These are phyloP conservation scores for Numida meleagris DNA, from an alignment of 2,113 vertebrate genomes.

Conservation along the genomic window DNA sequence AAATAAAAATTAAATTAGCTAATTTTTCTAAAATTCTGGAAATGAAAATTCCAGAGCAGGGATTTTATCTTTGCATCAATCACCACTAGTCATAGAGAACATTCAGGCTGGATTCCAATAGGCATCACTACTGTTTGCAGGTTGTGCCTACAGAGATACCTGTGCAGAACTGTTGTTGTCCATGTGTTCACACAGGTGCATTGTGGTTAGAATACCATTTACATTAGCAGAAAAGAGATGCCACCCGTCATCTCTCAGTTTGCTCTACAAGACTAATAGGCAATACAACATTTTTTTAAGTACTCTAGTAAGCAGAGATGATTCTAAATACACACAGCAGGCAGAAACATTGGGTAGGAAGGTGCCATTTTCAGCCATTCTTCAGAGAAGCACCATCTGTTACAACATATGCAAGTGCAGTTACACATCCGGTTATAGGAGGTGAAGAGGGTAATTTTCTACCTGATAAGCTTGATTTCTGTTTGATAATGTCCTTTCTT, in stretches of 20 bases:
- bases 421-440: not conserved
- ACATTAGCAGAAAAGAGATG: slow-evolving; percentile 9
- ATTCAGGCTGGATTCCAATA: not conserved
- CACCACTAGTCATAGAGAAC: not conserved
- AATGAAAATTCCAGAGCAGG: not conserved
- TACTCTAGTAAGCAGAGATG: not conserved
- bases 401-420: not conserved
- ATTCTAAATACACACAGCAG: slow-evolving; percentile 51
- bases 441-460: slow-evolving; percentile 45
- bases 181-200: not conserved
- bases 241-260: slow-evolving; percentile 14
- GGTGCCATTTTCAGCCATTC: slow-evolving; percentile 47
- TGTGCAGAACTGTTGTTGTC: not conserved
- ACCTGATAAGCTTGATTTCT: slow-evolving; percentile 3
- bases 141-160: not conserved
- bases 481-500: not conserved
- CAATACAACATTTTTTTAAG: slow-evolving; percentile 15
- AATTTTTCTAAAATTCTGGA: not conserved
- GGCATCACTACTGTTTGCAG: not conserved
- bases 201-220: not conserved
- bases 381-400: slow-evolving; percentile 6
- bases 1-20: not conserved
- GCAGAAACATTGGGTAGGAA: slow-evolving; percentile 29
- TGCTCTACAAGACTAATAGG: slow-evolving; percentile 29
- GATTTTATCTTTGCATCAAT: not conserved